Evolutionary conservation across 2,888 invertebrate genomes (phyloP).

Genomic region (Mycalesis mineus): DNA sequence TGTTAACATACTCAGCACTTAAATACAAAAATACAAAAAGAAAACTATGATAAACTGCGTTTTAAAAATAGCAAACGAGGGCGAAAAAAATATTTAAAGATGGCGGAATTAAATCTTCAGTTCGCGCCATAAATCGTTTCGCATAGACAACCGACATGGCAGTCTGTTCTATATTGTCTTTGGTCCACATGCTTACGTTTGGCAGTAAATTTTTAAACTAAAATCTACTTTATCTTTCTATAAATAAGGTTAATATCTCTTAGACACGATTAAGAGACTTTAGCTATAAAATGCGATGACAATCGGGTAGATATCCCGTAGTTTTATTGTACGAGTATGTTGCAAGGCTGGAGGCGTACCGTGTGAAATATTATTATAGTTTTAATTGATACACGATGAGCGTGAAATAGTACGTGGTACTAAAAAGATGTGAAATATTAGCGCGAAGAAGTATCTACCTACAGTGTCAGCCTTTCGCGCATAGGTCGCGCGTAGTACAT

Average conservation of each 20-base stretch:
- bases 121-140: slow-evolving; percentile 58
- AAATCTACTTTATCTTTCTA: slow-evolving; percentile 8
- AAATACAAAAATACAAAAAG: slow-evolving; percentile 12
- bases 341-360: slow-evolving; percentile 37
- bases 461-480: too few species aligned
- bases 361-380: slow-evolving; percentile 36
- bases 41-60: slow-evolving; percentile 15
- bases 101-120: slow-evolving; percentile 53
- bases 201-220: slow-evolving; percentile 5
- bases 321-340: slow-evolving; percentile 51
- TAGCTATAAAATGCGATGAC: slow-evolving; percentile 48
- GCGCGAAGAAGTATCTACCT: neutral
- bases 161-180: slow-evolving; percentile 65
- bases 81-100: slow-evolving; percentile 40
- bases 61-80: slow-evolving; percentile 25
- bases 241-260: slow-evolving; percentile 29
- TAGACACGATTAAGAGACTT: slow-evolving; percentile 33
- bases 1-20: slow-evolving; percentile 14
- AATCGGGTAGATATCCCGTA: slow-evolving; percentile 51
- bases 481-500: too few species aligned
- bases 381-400: slow-evolving; percentile 40
- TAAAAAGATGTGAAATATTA: slow-evolving; percentile 17
- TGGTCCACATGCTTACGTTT: slow-evolving; percentile 53
- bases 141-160: slow-evolving; percentile 69
- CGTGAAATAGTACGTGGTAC: slow-evolving; percentile 28